These are phyloP conservation scores for Empis livida DNA, from an alignment of 2,888 invertebrate genomes.

Conservation along the genomic window DNA sequence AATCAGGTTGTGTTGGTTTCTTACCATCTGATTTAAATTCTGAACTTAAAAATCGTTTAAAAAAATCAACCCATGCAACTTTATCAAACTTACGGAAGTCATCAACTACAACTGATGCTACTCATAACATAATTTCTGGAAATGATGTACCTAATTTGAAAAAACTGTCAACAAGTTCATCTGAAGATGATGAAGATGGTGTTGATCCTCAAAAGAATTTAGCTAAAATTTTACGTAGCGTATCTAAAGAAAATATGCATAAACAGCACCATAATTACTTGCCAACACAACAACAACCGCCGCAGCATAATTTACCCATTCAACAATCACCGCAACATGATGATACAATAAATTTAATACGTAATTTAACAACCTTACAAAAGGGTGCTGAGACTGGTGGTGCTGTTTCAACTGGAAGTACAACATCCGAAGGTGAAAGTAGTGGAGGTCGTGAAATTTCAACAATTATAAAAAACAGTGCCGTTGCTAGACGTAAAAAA, in stretches of 20 bases:
- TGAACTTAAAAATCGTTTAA: constrained; percentile 32
- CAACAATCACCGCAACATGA: constrained; percentile 20
- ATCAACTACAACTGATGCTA: constrained; percentile 22
- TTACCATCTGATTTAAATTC: constrained; percentile 33
- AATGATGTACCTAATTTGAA: constrained; percentile 8
- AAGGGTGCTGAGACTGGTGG: constrained; percentile 8
- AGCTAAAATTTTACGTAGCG: constrained; percentile 26
- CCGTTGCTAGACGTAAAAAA: constrained; percentile 34
- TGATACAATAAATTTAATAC: constrained; percentile 30
- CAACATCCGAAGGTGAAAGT: constrained; percentile 38
- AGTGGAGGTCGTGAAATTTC: constrained; percentile 39
- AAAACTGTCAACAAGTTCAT: constrained; percentile 12
- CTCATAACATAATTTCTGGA: constrained; percentile 1
- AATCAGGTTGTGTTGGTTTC: constrained; percentile 26
- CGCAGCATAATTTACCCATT: background rate
- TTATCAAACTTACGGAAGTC: constrained; percentile 32
- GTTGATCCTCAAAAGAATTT: constrained; percentile 25
- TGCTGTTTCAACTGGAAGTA: constrained; percentile 13
- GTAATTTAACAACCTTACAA: constrained; percentile 30
- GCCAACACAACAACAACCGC: no score
- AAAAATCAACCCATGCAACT: constrained; percentile 31
- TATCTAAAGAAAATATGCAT: constrained; percentile 26
- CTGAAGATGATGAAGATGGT: constrained; percentile 12
- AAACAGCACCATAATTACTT: constrained; percentile 7
- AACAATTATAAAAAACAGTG: constrained; percentile 39